Evolutionary conservation across 2,113 vertebrate species (phyloP).

Genomic region (Malurus cyaneus): DNA sequence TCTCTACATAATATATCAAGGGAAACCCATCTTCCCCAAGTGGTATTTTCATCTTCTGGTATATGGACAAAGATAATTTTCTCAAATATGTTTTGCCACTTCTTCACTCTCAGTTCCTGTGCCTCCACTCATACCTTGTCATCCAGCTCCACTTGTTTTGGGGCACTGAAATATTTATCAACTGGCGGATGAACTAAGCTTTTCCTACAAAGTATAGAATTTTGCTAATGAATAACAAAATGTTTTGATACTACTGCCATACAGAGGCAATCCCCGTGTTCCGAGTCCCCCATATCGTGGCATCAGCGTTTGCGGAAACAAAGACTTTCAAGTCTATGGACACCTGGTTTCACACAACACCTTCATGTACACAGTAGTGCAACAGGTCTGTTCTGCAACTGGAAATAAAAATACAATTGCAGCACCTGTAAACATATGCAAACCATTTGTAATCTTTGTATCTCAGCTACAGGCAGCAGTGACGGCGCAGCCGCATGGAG

Average conservation of each 20-base stretch:
- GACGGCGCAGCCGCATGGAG: background rate
- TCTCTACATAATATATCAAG: background rate
- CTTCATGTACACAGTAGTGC: background rate
- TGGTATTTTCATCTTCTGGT: background rate
- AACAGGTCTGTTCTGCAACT: conserved; percentile 31
- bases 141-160: background rate
- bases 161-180: background rate
- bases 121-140: background rate
- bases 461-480: background rate
- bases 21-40: background rate
- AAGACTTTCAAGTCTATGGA: background rate
- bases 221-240: background rate
- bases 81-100: background rate
- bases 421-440: conserved; percentile 31
- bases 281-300: background rate
- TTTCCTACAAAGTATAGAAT: background rate
- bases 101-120: background rate
- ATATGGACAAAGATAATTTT: background rate
- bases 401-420: background rate
- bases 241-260: background rate
- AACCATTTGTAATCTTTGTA: background rate
- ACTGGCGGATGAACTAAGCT: background rate
- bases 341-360: background rate
- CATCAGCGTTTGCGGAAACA: background rate
- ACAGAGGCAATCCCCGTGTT: background rate